These are phyloP conservation scores for Formica exsecta DNA, from an alignment of 1,140 invertebrate genomes.

Conservation along the genomic window DNA sequence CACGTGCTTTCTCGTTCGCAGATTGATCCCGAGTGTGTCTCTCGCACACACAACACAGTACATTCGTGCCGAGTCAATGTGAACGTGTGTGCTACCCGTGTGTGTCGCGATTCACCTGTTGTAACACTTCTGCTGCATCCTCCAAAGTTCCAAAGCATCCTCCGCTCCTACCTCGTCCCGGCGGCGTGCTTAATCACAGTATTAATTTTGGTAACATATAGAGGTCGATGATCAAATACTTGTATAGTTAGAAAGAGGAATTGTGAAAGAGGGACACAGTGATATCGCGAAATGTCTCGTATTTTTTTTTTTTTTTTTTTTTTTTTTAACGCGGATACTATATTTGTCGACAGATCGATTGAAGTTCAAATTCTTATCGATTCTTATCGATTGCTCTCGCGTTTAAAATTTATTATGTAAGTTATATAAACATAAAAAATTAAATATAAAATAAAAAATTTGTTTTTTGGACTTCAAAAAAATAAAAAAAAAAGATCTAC, in stretches of 20 bases:
- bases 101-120: constrained; percentile 36
- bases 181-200: neutral
- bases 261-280: neutral
- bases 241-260: neutral
- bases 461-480: no score
- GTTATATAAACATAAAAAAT: neutral
- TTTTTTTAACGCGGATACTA: neutral
- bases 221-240: neutral
- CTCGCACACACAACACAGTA: constrained; percentile 52
- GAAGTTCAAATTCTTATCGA: neutral
- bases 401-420: neutral
- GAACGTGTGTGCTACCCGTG: neutral
- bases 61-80: constrained; percentile 32
- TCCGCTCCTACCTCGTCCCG: constrained; percentile 45
- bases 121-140: constrained; percentile 66
- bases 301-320: neutral
- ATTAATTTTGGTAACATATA: constrained; percentile 2
- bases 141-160: neutral
- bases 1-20: constrained; percentile 36
- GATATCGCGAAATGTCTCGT: neutral
- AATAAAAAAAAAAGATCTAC: no score
- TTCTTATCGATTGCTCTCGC: neutral
- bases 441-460: neutral
- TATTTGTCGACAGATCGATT: neutral
- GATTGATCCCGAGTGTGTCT: constrained; percentile 69